phyloP scores from a whole-genome alignment of 2,113 vertebrate species.

The Acinonyx jubatus region DNA sequence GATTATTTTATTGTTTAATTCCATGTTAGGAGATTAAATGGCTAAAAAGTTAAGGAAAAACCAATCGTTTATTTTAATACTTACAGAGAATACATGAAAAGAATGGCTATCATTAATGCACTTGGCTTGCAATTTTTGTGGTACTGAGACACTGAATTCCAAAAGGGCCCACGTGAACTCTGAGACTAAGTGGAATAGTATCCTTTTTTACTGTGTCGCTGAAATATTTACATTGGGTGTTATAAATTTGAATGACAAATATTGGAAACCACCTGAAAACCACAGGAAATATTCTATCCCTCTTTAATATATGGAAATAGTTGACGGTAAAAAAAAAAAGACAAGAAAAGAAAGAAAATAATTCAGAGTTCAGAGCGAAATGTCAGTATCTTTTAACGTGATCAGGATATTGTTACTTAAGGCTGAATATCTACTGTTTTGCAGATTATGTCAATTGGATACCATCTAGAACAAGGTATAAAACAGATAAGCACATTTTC shows the following conservation, averaged over 20 bases:
- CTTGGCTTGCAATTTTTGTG: neutral
- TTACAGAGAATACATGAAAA: neutral
- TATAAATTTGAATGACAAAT: conserved; percentile 69
- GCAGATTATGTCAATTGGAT: neutral
- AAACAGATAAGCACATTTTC: neutral
- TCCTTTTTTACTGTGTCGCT: conserved; percentile 2
- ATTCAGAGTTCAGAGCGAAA: neutral
- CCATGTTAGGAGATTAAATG: neutral
- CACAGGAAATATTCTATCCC: conserved; percentile 60
- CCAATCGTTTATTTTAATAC: neutral
- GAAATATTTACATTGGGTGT: conserved; percentile 48
- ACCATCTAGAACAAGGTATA: neutral
- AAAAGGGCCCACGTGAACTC: neutral
- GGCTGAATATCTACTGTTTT: neutral
- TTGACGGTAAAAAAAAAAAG: neutral
- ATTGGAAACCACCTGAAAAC: conserved; percentile 77
- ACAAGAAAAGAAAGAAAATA: neutral
- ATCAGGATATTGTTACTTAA: neutral
- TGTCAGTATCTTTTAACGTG: neutral
- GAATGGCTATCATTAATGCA: neutral
- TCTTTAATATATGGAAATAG: conserved; percentile 60
- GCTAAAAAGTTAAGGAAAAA: conserved; percentile 37
- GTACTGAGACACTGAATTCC: neutral
- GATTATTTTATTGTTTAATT: neutral
- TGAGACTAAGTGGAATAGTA: neutral